Conservation (phyloP, 2,888 invertebrate species). For the Tyria jacobaeae region DNA sequence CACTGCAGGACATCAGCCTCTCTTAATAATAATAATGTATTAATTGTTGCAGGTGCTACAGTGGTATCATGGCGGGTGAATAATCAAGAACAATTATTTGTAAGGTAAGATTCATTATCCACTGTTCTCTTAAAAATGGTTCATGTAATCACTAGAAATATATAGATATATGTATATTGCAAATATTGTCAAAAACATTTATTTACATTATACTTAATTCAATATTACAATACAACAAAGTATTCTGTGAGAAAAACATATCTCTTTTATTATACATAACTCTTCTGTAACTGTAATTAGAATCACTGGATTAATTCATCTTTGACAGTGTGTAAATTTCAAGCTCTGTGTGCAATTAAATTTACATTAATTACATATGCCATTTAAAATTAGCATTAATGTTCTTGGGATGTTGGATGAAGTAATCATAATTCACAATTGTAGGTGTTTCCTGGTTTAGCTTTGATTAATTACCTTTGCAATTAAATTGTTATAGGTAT, state of each 20-base stretch:
- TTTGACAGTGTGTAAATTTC: constrained; percentile 64
- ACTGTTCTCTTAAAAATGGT: background rate
- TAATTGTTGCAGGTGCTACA: constrained; percentile 93
- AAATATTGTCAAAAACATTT: background rate
- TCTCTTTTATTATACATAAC: background rate
- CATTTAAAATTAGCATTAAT: constrained; percentile 60
- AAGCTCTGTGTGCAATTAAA: constrained; percentile 59
- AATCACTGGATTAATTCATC: constrained; percentile 60
- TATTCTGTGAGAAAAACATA: background rate
- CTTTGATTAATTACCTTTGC: constrained; percentile 5
- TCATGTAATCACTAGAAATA: background rate
- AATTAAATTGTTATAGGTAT: background rate
- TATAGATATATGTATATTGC: background rate
- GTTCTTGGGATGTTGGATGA: constrained; percentile 36
- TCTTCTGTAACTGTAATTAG: constrained; percentile 38
- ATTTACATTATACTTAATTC: background rate
- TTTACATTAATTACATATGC: constrained; percentile 67
- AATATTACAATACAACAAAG: background rate
- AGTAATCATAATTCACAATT: constrained; percentile 39
- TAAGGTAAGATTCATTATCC: constrained; percentile 89
- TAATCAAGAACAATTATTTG: constrained; percentile 98
- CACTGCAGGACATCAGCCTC: no score
- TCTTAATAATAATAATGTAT: no score
- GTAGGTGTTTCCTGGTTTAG: constrained; percentile 27
- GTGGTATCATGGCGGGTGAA: constrained; percentile 98